A percentile compares a stretch with the other conserved stretches of the same genome.
These are phyloP conservation scores for Perca fluviatilis DNA, from an alignment of 2,113 vertebrate genomes.

Conservation along the genomic window DNA sequence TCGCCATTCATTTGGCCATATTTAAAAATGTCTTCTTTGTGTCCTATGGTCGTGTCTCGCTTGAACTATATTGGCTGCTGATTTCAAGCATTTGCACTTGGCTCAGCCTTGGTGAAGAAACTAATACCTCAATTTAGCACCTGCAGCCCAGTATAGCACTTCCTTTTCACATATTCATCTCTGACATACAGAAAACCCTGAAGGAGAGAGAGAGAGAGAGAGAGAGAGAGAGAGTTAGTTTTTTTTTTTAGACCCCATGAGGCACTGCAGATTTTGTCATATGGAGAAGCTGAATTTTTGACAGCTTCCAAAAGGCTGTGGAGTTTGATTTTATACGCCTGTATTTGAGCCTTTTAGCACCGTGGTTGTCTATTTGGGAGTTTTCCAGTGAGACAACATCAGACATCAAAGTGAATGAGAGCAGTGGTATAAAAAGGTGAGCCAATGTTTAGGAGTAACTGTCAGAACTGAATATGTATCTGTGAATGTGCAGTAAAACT, in stretches of 20 bases:
- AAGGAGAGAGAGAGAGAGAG: constrained; percentile 29
- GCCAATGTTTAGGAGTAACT: constrained; percentile 21
- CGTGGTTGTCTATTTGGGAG: constrained; percentile 51
- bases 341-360: constrained; percentile 58
- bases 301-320: constrained; percentile 67
- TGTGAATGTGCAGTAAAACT: constrained; percentile 1
- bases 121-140: constrained; percentile 76
- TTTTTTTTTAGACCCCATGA: constrained; percentile 73
- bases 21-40: too few species aligned
- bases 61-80: constrained; percentile 2
- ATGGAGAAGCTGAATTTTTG: constrained; percentile 63
- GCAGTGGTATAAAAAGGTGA: constrained; percentile 35
- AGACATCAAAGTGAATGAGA: constrained; percentile 52
- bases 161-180: constrained; percentile 71
- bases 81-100: constrained; percentile 74
- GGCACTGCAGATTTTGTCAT: constrained; percentile 68
- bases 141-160: constrained; percentile 73
- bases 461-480: constrained; percentile 30
- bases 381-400: constrained; percentile 53
- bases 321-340: constrained; percentile 52
- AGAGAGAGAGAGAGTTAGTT: constrained; percentile 52
- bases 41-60: too few species aligned
- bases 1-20: too few species aligned
- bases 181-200: constrained; percentile 70
- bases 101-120: constrained; percentile 76